phyloP scores from a whole-genome alignment of 2,797 vertebrate species.

The Microhierax caerulescens region DNA sequence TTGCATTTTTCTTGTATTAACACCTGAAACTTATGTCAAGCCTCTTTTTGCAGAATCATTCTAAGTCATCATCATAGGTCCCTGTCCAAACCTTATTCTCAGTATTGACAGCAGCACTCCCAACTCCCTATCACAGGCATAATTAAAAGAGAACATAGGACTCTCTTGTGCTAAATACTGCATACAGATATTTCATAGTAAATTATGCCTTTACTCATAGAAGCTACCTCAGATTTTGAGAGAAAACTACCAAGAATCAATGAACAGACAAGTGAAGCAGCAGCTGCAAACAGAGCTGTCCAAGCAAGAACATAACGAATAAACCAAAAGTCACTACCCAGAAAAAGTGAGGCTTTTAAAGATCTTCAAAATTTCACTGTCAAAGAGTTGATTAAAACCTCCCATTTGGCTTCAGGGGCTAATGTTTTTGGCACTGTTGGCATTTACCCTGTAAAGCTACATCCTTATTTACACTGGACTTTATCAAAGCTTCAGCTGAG shows the following conservation, averaged over 20 bases:
- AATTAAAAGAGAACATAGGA: neutral
- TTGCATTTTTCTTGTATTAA: conserved; percentile 21
- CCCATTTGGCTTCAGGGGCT: neutral
- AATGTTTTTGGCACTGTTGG: neutral
- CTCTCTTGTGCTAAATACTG: neutral
- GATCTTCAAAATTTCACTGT: neutral
- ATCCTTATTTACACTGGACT: neutral
- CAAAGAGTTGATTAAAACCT: neutral
- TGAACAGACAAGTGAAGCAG: neutral
- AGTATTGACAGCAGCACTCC: neutral
- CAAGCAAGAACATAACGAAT: neutral
- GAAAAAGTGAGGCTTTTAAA: neutral
- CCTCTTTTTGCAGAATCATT: neutral
- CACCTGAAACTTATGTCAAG: neutral
- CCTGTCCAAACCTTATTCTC: neutral
- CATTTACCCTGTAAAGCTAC: neutral
- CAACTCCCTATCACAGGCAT: neutral
- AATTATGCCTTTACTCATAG: neutral
- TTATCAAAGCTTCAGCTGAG: neutral
- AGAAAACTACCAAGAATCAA: neutral
- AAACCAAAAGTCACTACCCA: neutral
- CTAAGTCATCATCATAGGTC: neutral
- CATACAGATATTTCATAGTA: rapidly evolving
- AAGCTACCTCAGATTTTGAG: neutral
- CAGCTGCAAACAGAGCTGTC: neutral